Conservation (phyloP, 1,140 invertebrate genomes). For the Papilio machaon region DNA sequence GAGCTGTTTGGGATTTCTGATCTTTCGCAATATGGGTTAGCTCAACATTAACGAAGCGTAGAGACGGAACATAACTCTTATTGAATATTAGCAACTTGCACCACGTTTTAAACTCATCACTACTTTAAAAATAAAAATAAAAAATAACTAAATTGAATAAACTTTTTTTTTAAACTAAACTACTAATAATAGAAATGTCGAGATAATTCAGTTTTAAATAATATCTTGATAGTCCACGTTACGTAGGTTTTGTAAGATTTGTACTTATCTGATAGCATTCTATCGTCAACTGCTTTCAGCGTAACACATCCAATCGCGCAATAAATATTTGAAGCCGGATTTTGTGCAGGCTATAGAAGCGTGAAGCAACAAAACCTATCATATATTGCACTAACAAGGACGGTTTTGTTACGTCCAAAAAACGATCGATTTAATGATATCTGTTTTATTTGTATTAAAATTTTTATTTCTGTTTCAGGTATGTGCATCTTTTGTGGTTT, state of each 20-base stretch:
- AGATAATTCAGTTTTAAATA: too few species aligned
- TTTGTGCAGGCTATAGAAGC: slow-evolving; percentile 21
- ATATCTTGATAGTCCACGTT: neutral
- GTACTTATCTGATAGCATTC: slow-evolving; percentile 12
- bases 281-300: slow-evolving; percentile 18
- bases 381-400: slow-evolving; percentile 27
- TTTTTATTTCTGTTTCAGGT: slow-evolving; percentile 21
- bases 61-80: slow-evolving; percentile 15
- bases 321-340: slow-evolving; percentile 34
- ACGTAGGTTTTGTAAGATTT: neutral
- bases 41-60: slow-evolving; percentile 13
- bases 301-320: slow-evolving; percentile 13
- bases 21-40: neutral
- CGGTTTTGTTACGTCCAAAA: slow-evolving; percentile 4
- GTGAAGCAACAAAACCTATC: neutral
- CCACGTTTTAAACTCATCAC: neutral
- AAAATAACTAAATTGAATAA: too few species aligned
- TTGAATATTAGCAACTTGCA: slow-evolving; percentile 7
- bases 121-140: too few species aligned
- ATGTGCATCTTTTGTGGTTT: slow-evolving; percentile 9
- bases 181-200: too few species aligned
- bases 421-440: neutral
- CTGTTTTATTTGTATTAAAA: neutral
- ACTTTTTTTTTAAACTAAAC: too few species aligned
- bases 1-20: slow-evolving; percentile 12